A percentile compares a stretch with the other conserved stretches of the same genome.
Conservation (phyloP, 2,113 vertebrate genomes). For the Pseudorectes ferrugineus region DNA sequence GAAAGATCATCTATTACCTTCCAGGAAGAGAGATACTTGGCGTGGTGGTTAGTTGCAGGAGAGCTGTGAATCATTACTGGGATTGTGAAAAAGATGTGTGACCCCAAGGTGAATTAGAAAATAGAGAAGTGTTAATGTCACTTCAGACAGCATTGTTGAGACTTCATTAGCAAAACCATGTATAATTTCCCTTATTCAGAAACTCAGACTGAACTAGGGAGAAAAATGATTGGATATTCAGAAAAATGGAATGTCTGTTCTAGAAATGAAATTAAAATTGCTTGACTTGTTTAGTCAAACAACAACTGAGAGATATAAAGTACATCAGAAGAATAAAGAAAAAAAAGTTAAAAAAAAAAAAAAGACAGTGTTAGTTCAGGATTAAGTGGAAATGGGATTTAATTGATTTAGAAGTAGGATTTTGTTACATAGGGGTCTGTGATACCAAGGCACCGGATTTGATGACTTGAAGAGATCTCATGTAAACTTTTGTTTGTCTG, state of each 20-base stretch:
- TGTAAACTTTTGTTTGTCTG: not conserved
- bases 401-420: not conserved
- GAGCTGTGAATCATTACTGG: not conserved
- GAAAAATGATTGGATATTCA: not conserved
- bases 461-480: not conserved
- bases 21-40: not conserved
- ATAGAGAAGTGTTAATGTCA: not conserved
- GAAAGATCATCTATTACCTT: not conserved
- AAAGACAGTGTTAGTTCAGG: not conserved
- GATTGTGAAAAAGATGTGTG: not conserved
- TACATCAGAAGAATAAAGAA: not conserved
- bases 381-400: not conserved
- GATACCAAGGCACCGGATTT: not conserved
- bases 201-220: not conserved
- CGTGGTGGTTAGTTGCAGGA: not conserved
- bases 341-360: not conserved
- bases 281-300: not conserved
- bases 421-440: not conserved
- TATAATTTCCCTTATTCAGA: not conserved
- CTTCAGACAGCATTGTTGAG: not conserved
- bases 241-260: not conserved
- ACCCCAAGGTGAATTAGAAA: not conserved
- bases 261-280: not conserved
- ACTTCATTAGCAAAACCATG: not conserved
- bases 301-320: not conserved